Evolutionary conservation across 2,797 vertebrate genomes (phyloP).

Genomic region (Pantherophis vulpinus): DNA sequence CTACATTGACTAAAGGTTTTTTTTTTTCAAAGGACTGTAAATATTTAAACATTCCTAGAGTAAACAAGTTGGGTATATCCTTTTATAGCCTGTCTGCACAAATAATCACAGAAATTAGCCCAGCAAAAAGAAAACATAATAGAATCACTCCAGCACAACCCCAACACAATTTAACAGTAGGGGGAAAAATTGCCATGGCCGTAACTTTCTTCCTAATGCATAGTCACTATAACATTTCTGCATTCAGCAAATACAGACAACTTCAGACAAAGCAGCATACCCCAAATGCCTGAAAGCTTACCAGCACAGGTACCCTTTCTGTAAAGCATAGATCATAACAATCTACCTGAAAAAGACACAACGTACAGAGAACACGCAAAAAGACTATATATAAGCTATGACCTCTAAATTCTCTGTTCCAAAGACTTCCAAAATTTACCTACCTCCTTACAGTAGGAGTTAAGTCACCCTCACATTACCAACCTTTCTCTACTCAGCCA

Average conservation of each 20-base stretch:
- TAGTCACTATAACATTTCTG: not conserved
- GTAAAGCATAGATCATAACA: not conserved
- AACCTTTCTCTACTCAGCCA: not conserved
- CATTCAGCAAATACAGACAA: not conserved
- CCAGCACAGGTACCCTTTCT: not conserved
- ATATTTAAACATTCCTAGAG: not conserved
- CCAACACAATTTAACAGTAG: not conserved
- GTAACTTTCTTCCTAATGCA: not conserved
- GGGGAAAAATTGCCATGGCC: not conserved
- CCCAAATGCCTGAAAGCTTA: not conserved
- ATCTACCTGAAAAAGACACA: not conserved
- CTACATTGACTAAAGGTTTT: not conserved
- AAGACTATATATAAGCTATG: not conserved
- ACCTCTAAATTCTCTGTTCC: not conserved
- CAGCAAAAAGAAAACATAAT: not conserved
- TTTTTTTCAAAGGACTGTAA: not conserved
- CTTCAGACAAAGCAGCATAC: not conserved
- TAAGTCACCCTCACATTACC: not conserved
- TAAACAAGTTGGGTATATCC: not conserved
- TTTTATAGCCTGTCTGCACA: not conserved
- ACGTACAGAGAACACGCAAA: not conserved
- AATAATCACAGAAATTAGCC: not conserved
- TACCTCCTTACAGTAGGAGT: not conserved
- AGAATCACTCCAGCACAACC: not conserved
- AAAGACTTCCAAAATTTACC: not conserved